Conservation (phyloP, 2,797 vertebrate genomes). For the Centroberyx gerrardi region DNA sequence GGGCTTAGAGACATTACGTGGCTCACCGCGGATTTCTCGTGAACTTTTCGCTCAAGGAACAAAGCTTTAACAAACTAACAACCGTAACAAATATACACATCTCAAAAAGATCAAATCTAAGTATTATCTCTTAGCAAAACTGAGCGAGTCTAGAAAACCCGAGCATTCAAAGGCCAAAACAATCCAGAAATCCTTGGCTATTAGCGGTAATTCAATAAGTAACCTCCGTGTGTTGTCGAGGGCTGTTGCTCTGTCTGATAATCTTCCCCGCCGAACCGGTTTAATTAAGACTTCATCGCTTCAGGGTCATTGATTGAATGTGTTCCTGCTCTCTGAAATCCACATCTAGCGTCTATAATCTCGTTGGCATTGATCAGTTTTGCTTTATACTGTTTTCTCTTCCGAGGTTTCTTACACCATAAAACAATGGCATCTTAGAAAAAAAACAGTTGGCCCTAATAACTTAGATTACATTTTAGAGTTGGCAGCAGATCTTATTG, state of each 20-base stretch:
- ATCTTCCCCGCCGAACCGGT: constrained; percentile 21
- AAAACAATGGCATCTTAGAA: constrained; percentile 14
- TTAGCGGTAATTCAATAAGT: constrained; percentile 23
- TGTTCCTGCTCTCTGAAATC: constrained; percentile 29
- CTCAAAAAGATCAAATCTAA: too few relatives aligned
- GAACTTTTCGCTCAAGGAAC: neutral
- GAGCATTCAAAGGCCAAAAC: neutral
- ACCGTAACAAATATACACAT: too few relatives aligned
- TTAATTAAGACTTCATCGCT: constrained; percentile 43
- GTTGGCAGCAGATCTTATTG: constrained; percentile 11
- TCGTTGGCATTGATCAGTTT: constrained; percentile 48
- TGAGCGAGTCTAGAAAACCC: neutral
- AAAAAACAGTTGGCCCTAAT: neutral
- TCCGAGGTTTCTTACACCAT: neutral
- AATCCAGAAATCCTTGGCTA: neutral
- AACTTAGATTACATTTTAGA: neutral
- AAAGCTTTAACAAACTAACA: neutral
- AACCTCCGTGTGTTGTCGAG: neutral
- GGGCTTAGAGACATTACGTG: neutral
- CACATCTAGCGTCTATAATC: constrained; percentile 33
- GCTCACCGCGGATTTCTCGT: neutral
- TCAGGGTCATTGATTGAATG: constrained; percentile 55
- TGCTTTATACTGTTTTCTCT: constrained; percentile 19
- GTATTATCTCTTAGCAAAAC: neutral
- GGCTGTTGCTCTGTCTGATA: constrained; percentile 9